These are phyloP conservation scores for Gallirallus australis DNA, from an alignment of 2,797 vertebrate genomes.

Conservation along the genomic window DNA sequence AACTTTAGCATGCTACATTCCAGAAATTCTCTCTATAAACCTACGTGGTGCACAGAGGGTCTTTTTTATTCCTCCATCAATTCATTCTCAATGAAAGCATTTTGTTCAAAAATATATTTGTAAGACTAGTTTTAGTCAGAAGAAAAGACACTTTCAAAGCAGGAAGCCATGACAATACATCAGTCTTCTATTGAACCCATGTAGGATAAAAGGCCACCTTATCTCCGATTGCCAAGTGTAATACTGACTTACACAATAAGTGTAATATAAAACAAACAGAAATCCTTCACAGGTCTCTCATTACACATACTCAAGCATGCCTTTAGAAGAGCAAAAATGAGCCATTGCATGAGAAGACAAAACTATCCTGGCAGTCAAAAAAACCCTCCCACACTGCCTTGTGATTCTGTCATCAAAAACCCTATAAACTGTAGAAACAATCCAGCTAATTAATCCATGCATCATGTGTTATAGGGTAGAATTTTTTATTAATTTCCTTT, in stretches of 20 bases:
- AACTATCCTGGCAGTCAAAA: neutral
- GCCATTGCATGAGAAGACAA: neutral
- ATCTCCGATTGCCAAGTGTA: neutral
- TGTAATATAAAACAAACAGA: neutral
- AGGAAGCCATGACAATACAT: neutral
- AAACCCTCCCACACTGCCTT: neutral
- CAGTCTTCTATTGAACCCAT: neutral
- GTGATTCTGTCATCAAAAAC: neutral
- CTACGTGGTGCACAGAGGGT: neutral
- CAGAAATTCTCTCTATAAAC: neutral
- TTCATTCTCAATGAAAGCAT: neutral
- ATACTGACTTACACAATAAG: neutral
- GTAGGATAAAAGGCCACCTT: neutral
- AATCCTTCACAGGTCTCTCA: neutral
- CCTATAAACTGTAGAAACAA: no score
- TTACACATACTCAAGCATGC: neutral
- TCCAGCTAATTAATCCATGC: neutral
- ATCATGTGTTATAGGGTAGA: neutral
- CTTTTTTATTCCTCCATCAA: neutral
- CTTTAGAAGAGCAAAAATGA: neutral
- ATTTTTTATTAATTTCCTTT: neutral
- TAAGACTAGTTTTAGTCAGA: neutral
- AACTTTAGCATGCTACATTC: neutral
- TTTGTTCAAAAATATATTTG: neutral
- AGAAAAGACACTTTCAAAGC: neutral